Conservation (phyloP, 2,797 vertebrate genomes). For the Synaphobranchus kaupii region DNA sequence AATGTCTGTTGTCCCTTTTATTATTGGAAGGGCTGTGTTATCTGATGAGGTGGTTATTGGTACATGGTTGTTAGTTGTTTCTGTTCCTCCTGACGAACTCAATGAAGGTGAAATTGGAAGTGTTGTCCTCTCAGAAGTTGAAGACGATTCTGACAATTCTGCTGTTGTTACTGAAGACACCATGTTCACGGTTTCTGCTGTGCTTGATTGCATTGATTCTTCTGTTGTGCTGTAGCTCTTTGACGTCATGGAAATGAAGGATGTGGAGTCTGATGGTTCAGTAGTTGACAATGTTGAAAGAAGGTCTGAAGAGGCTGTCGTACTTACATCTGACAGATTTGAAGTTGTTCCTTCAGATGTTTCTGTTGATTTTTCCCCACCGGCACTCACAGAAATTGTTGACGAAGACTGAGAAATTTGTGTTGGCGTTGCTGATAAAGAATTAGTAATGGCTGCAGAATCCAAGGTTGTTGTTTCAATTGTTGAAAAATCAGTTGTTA, state of each 20-base stretch:
- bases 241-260: not conserved
- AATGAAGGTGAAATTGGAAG: not conserved
- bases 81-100: not conserved
- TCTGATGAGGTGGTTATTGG: not conserved
- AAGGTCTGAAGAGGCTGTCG: not conserved
- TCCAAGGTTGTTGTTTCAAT: not conserved
- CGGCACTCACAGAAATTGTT: not conserved
- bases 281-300: not conserved
- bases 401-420: not conserved
- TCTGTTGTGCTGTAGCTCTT: not conserved
- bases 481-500: not conserved
- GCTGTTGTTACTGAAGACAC: not conserved
- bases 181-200: no score
- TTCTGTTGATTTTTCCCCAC: not conserved
- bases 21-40: not conserved
- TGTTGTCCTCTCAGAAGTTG: not conserved
- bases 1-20: not conserved
- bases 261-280: not conserved
- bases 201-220: no score
- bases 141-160: not conserved
- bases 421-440: not conserved
- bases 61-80: not conserved
- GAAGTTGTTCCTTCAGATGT: not conserved
- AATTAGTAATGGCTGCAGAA: not conserved
- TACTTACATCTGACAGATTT: not conserved